These are phyloP conservation scores for Dendrocopos noguchii DNA, from an alignment of 2,113 vertebrate species.

Conservation along the genomic window DNA sequence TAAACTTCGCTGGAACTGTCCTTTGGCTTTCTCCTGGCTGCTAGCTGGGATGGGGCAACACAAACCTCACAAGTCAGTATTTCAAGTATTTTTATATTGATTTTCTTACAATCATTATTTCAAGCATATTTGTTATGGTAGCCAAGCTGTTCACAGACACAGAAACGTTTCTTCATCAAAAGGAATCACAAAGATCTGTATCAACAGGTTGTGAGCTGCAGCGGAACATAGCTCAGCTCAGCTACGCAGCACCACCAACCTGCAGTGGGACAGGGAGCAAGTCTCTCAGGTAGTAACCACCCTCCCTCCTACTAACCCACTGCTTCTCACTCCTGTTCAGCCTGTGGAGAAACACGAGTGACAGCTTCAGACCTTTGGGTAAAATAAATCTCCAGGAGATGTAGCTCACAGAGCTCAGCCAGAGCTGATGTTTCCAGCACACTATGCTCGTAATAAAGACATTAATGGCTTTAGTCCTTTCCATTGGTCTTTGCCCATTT, in stretches of 20 bases:
- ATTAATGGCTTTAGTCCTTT: background rate
- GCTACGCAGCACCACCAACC: background rate
- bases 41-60: background rate
- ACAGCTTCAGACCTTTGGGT: background rate
- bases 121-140: background rate
- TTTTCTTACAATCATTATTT: background rate
- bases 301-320: background rate
- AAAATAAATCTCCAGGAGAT: background rate
- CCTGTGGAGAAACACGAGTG: background rate
- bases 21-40: background rate
- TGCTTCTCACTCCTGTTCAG: background rate
- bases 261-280: background rate
- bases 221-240: background rate
- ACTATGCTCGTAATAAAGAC: background rate
- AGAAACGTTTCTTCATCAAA: background rate
- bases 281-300: background rate
- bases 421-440: slow-evolving; percentile 17
- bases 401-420: slow-evolving; percentile 15
- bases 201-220: background rate
- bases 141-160: background rate
- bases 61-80: background rate
- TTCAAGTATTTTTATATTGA: background rate
- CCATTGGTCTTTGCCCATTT: slow-evolving; percentile 1
- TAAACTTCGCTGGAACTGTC: background rate
- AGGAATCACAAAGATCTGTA: background rate